Base-by-base conservation (phyloP, 2,888 invertebrate species). In the Meganola albula region DNA sequence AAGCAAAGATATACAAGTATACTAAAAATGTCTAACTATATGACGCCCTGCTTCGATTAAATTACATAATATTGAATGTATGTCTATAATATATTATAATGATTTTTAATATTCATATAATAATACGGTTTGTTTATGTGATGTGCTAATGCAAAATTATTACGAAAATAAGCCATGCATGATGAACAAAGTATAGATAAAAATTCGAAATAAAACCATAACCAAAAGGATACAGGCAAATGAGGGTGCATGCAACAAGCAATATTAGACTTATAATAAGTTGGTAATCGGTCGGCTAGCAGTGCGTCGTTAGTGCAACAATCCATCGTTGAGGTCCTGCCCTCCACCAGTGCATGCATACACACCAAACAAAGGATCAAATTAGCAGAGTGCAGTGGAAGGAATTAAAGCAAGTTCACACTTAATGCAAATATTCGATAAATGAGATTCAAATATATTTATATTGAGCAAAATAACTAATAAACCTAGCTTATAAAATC, bases 241-340 rank as follows among this genome's bases (percentile, higher is more conserved):
- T 25, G 32, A 24, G 48, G 37, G 53, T 48, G 27, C 58, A 61
- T 62, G 35, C 47, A 53, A 48, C 32, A 45, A 42, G 37, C 28
- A 30, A 45, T 23, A 42, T 44, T 51, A 31, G 32, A 51, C 37
- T n/a, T n/a, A n/a, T n/a, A n/a, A n/a, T n/a, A n/a, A n/a, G n/a
- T n/a, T n/a, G n/a, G n/a, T n/a, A n/a, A n/a, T n/a, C n/a, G n/a
- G n/a, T n/a, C n/a, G n/a, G n/a, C n/a, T n/a, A n/a, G n/a, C n/a
- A n/a, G 53, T 61, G 61, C 55, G 50, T 53, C 54, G 42, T 84
- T 74, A 84, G 76, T 79, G 84, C 69, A 83, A 74, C 58, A 83
- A 65, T 69, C 84, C 84, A 59, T 85, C 82, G 74, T 84, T 85
- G 70, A 84, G 74, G 73, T 84, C 84, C 84, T 84, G 82, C 58